Percentiles rank a stretch among this genome's conserved stretches.
Evolutionary conservation across 64 coral and sea anemone genomes (phyloP).

Genomic region (Dendrophyllia cribrosa): DNA sequence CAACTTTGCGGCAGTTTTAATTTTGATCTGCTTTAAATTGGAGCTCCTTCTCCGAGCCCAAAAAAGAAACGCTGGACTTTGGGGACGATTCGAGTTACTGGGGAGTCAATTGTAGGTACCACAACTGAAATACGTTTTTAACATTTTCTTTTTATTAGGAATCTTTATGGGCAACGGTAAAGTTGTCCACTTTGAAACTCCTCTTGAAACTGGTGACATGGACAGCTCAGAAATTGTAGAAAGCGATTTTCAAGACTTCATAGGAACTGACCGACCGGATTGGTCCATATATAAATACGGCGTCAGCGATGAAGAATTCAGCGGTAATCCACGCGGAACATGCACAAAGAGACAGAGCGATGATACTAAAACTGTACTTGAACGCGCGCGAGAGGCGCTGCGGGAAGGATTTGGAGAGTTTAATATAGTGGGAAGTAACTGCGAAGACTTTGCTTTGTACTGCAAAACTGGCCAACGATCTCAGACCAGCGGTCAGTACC

Average conservation of each 20-base stretch:
- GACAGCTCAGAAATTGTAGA: conserved; percentile 51
- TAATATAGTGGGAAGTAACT: conserved; percentile 79
- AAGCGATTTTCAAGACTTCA: conserved; percentile 52
- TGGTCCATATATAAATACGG: conserved; percentile 64
- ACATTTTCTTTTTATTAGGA: conserved; percentile 4
- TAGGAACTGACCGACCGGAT: background rate
- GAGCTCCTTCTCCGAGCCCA: too few species aligned
- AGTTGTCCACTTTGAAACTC: conserved; percentile 75
- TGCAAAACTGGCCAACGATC: conserved; percentile 72
- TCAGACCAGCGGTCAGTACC: conserved; percentile 48
- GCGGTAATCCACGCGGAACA: conserved; percentile 32
- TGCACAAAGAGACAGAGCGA: conserved; percentile 50
- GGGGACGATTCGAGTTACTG: too few species aligned
- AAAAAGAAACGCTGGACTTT: too few species aligned
- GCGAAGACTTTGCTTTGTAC: conserved; percentile 71
- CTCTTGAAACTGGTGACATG: conserved; percentile 58
- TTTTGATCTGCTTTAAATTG: too few species aligned
- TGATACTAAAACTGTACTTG: conserved; percentile 19
- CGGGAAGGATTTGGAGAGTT: conserved; percentile 70
- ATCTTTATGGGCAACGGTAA: conserved; percentile 38
- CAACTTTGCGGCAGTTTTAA: too few species aligned
- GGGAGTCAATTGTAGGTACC: too few species aligned
- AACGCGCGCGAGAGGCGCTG: conserved; percentile 35
- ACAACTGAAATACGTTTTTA: background rate
- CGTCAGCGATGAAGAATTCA: conserved; percentile 39